Percentiles rank a stretch among this genome's conserved stretches.
phyloP scores from a whole-genome alignment of 2,113 vertebrate species.

The Macrotis lagotis region DNA sequence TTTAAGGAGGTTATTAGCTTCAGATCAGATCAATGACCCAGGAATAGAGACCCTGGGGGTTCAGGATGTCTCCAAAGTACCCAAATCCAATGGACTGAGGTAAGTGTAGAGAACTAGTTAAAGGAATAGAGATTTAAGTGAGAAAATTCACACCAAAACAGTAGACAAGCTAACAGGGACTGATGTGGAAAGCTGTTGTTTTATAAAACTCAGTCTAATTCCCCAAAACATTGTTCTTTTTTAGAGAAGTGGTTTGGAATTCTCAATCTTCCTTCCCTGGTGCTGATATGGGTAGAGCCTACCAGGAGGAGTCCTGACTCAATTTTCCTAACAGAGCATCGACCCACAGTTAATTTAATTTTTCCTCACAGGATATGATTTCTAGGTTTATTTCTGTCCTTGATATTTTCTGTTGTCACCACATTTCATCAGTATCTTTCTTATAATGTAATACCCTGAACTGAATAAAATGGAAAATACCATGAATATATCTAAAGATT shows the following conservation, averaged over 20 bases:
- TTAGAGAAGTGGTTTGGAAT: neutral
- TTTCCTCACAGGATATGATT: neutral
- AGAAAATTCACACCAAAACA: neutral
- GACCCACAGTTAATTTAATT: neutral
- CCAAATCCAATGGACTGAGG: neutral
- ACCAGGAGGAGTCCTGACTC: neutral
- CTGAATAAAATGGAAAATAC: neutral
- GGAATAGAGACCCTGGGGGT: neutral
- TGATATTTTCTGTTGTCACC: too few relatives aligned
- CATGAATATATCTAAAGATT: neutral
- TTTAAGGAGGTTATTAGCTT: neutral
- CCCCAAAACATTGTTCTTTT: neutral
- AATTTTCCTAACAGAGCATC: neutral
- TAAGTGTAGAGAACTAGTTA: neutral
- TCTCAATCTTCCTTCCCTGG: neutral
- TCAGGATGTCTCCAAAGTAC: neutral
- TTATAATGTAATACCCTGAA: neutral
- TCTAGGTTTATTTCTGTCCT: neutral
- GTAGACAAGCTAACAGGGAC: neutral
- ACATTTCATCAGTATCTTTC: neutral
- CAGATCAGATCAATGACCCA: too few relatives aligned
- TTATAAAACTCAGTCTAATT: neutral
- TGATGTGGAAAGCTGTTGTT: neutral
- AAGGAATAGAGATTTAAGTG: neutral
- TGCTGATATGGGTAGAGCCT: neutral